Evolutionary conservation across 2,113 vertebrate species (phyloP).

Genomic region (Centropristis striata): DNA sequence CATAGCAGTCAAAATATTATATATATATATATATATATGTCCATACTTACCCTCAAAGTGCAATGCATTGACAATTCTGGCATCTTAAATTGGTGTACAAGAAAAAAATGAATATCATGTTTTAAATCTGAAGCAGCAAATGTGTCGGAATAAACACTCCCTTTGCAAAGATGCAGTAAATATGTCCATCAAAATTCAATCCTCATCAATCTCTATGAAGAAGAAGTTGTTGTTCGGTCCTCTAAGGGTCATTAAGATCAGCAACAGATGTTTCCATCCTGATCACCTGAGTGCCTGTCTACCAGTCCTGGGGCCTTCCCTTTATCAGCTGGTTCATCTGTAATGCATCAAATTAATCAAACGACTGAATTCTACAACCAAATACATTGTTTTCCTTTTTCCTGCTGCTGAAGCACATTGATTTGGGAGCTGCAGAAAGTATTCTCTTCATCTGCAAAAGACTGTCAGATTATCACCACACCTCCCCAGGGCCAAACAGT

Average conservation of each 20-base stretch:
- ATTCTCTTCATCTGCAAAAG: neutral
- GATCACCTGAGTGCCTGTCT: slow-evolving; percentile 25
- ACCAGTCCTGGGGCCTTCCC: neutral
- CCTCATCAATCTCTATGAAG: slow-evolving; percentile 22
- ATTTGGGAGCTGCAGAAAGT: neutral
- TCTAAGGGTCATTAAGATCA: slow-evolving; percentile 42
- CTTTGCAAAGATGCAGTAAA: slow-evolving; percentile 36
- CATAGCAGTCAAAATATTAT: neutral
- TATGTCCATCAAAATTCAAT: slow-evolving; percentile 12
- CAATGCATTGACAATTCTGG: neutral
- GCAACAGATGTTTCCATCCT: slow-evolving; percentile 39
- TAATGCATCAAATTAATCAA: slow-evolving; percentile 7
- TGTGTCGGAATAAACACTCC: neutral
- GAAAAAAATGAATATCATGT: neutral
- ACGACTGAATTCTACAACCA: neutral
- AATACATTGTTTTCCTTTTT: neutral
- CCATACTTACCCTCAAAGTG: neutral
- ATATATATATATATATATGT: no score
- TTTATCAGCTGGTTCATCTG: slow-evolving; percentile 1
- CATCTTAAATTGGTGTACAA: neutral
- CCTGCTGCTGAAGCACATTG: neutral
- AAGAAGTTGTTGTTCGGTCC: slow-evolving; percentile 26
- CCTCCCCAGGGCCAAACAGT: neutral
- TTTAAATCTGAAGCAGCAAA: neutral
- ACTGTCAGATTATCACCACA: slow-evolving; percentile 1